Evolutionary conservation across 2,797 vertebrate genomes (phyloP).

Genomic region (Aulostomus chinensis): DNA sequence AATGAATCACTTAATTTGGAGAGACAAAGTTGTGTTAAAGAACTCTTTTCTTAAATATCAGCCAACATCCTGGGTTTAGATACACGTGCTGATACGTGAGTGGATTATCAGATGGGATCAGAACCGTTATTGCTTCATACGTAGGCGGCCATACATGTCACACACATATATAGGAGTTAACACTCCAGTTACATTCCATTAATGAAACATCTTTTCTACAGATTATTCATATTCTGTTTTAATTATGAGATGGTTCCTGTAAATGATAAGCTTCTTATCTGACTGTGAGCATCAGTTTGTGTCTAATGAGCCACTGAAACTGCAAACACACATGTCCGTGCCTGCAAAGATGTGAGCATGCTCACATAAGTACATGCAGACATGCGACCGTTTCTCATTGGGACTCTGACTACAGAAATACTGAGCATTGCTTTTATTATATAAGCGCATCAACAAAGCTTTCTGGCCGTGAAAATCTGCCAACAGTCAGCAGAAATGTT

Average conservation of each 20-base stretch:
- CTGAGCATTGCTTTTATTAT: too few relatives aligned
- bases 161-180: conserved; percentile 28
- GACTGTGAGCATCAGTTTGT: conserved; percentile 52
- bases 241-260: conserved; percentile 69
- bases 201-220: conserved; percentile 48
- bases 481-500: too few relatives aligned
- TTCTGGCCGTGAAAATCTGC: too few relatives aligned
- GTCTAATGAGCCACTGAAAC: conserved; percentile 46
- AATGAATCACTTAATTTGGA: conserved; percentile 31
- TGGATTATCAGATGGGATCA: conserved; percentile 11
- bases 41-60: conserved; percentile 14
- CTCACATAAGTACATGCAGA: background rate
- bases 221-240: conserved; percentile 65
- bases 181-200: conserved; percentile 33
- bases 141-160: conserved; percentile 4
- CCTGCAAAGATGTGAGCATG: background rate
- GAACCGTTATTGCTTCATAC: background rate
- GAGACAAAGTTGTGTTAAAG: conserved; percentile 12
- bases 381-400: too few relatives aligned
- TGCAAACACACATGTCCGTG: conserved; percentile 2
- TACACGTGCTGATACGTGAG: conserved; percentile 6
- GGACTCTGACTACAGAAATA: too few relatives aligned
- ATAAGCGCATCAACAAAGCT: too few relatives aligned
- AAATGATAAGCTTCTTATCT: conserved; percentile 68
- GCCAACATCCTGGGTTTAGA: background rate